Conservation (phyloP, 1,140 invertebrate genomes). For the Gonioctena quinquepunctata region DNA sequence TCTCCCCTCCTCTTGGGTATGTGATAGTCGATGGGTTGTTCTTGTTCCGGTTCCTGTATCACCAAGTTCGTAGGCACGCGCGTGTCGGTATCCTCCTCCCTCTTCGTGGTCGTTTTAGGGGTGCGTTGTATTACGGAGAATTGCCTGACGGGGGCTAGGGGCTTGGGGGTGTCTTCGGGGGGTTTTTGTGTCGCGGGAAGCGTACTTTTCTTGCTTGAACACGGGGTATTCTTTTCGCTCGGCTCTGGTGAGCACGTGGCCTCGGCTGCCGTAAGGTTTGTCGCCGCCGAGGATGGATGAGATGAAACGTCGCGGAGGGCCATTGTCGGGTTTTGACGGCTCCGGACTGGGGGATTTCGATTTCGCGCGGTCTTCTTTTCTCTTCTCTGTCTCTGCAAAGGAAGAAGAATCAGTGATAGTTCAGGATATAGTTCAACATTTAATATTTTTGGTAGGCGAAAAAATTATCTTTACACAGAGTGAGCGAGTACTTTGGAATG, state of each 20-base stretch:
- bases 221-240: constrained; percentile 78
- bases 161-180: constrained; percentile 58
- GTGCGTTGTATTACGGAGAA: constrained; percentile 83
- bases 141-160: constrained; percentile 59
- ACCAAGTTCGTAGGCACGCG: constrained; percentile 57
- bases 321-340: constrained; percentile 38
- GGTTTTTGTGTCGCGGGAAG: constrained; percentile 62
- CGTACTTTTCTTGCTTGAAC: constrained; percentile 54
- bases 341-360: constrained; percentile 27
- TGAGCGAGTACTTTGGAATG: too few relatives aligned
- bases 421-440: too few relatives aligned
- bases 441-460: too few relatives aligned
- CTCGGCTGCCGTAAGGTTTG: constrained; percentile 72
- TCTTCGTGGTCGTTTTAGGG: constrained; percentile 61
- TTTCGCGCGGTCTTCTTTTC: constrained; percentile 34
- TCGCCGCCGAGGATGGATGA: constrained; percentile 77
- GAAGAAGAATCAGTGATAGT: too few relatives aligned
- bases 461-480: too few relatives aligned
- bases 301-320: constrained; percentile 68
- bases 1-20: constrained; percentile 77
- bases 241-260: constrained; percentile 74
- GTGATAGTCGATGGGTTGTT: constrained; percentile 86
- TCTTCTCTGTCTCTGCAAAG: constrained; percentile 43
- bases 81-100: constrained; percentile 60
- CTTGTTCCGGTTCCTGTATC: constrained; percentile 67